Evolutionary conservation across 2,797 vertebrate genomes (phyloP).

Genomic region (Clarias fuscus): DNA sequence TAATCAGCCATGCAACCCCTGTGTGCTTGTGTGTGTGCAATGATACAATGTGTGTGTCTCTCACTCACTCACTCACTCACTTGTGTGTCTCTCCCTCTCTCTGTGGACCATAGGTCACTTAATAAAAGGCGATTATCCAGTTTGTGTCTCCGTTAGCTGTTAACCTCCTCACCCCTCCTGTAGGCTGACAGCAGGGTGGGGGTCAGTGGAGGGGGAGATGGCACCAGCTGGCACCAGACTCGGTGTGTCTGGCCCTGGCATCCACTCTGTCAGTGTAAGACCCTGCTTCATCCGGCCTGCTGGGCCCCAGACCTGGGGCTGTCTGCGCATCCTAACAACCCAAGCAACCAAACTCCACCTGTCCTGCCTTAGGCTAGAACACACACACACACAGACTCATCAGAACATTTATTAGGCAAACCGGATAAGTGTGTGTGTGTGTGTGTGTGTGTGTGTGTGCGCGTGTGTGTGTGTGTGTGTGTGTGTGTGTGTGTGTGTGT

Average conservation of each 20-base stretch:
- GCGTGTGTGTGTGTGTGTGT: neutral
- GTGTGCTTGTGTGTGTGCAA: constrained; percentile 9
- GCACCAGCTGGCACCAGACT: constrained; percentile 79
- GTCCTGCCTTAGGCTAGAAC: constrained; percentile 70
- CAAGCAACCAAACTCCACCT: constrained; percentile 70
- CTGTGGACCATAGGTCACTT: constrained; percentile 75
- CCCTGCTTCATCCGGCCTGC: constrained; percentile 78
- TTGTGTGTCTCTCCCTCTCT: constrained; percentile 44
- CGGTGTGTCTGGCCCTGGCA: constrained; percentile 73
- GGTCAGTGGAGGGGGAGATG: constrained; percentile 62
- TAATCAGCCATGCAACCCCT: constrained; percentile 24
- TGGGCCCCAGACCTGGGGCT: constrained; percentile 72
- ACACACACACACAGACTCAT: constrained; percentile 13
- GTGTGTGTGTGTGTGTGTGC: neutral
- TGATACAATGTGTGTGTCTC: constrained; percentile 16
- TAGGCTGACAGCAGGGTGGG: constrained; percentile 76
- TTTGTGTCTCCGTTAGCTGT: constrained; percentile 90
- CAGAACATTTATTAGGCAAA: constrained; percentile 35
- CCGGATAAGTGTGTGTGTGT: constrained; percentile 7
- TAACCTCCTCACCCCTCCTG: constrained; percentile 95
- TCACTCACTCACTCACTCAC: constrained; percentile 36
- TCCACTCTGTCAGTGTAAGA: constrained; percentile 69
- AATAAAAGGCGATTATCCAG: constrained; percentile 98
- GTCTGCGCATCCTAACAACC: constrained; percentile 73
- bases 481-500: constrained; percentile 20